Evolutionary conservation across 2,797 vertebrate species (phyloP), one percentile per base, ranked within the genome.

Genomic region (Myotis vivesi): DNA sequence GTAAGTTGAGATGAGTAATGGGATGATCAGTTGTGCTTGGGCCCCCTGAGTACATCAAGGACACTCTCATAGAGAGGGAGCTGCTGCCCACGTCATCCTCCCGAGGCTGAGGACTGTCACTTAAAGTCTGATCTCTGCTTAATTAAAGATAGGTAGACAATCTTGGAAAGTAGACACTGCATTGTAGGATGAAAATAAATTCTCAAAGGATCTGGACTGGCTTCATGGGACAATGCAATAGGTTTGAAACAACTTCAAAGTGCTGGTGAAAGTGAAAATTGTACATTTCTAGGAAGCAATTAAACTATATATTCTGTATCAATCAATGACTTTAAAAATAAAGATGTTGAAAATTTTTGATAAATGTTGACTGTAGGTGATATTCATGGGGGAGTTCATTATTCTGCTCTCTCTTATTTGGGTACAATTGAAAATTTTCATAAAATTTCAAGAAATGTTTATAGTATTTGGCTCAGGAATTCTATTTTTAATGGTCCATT

Each of bases 401-500:
- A 28, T 90, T 76, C 20, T 59, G 30, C 55, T 49, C 51, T 84
- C 51, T 89, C 19, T 93, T 75, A 83, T 96, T 62, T 38, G 64
- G 46, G 44, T 69, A 73, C 8, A 79, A n/a, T 80, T 87, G 38
- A 93, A 41, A 90, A 66, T 92, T 91, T 95, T 91, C 44, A 84
- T 57, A 85, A 89, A 80, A 57, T 82, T 71, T 87, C 19, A 79
- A 85, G 44, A 93, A 95, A 79, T 91, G n/a, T 71, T 87, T 69
- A 22, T 82, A 44, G 55, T 80, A 77, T 51, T 94, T 96, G 46
- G 7, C 49, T 90, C 73, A 88, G 71, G 41, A 92, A 80, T 79
- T 88, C 36, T 66, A 93, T 49, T 93, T 92, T 94, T 91, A 91
- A 30, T 94, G 38, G 79, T 36, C 19, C 15, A 59, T 87, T 95